Evolutionary conservation across 1,140 invertebrate genomes (phyloP).

Genomic region (Diorhabda carinulata): DNA sequence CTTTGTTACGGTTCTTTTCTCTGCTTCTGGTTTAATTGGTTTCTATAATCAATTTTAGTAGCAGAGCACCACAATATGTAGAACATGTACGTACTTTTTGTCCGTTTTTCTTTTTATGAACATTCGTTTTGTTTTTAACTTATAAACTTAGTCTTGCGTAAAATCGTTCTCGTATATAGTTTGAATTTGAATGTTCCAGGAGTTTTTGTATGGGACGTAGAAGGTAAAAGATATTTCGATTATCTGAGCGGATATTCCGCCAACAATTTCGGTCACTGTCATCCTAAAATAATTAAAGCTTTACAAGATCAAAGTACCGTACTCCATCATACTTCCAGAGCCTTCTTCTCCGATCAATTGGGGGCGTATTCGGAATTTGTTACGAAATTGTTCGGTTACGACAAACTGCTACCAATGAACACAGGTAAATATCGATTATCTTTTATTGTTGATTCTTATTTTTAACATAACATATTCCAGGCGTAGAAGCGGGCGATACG

Average conservation of each 20-base stretch:
- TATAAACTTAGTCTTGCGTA: no score
- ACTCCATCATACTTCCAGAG: constrained; percentile 74
- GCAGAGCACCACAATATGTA: no score
- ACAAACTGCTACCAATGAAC: constrained; percentile 96
- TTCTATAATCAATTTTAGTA: no score
- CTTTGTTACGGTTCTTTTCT: no score
- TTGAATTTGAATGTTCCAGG: constrained; percentile 52
- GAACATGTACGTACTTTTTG: no score
- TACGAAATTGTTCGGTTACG: constrained; percentile 86
- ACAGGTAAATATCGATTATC: constrained; percentile 56
- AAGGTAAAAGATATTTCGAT: constrained; percentile 92
- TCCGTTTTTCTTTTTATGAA: no score
- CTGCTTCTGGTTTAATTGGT: no score
- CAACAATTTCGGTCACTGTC: constrained; percentile 97
- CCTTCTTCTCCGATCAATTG: constrained; percentile 89
- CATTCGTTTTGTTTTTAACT: no score
- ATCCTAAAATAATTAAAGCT: constrained; percentile 86
- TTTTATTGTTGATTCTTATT: not conserved
- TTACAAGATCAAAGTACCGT: constrained; percentile 67
- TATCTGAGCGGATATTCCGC: constrained; percentile 96
- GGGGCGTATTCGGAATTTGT: constrained; percentile 94
- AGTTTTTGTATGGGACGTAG: constrained; percentile 92
- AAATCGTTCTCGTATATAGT: no score
- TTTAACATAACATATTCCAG: constrained; percentile 23
- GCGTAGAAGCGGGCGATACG: constrained; percentile 95